Conservation (phyloP, 2,797 vertebrate species). For the Gymnocypris eckloni region DNA sequence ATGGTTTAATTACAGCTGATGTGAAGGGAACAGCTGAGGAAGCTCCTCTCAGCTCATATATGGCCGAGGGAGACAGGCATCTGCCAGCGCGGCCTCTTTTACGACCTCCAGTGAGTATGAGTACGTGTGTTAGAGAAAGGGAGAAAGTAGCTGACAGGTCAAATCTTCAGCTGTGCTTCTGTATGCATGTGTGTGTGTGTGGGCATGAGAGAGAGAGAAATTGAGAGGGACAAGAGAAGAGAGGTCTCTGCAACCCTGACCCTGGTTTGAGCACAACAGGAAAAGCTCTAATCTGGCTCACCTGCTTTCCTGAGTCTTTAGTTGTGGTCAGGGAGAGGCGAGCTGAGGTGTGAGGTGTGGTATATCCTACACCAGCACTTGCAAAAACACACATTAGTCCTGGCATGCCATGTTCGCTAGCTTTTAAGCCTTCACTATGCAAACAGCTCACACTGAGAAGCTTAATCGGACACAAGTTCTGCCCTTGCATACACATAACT, state of each 20-base stretch:
- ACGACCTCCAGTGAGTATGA: slow-evolving; percentile 62
- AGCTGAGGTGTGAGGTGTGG: slow-evolving; percentile 58
- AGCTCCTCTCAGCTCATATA: slow-evolving; percentile 72
- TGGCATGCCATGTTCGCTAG: slow-evolving; percentile 61
- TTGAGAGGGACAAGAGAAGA: slow-evolving; percentile 51
- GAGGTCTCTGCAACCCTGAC: slow-evolving; percentile 63
- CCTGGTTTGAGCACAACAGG: slow-evolving; percentile 67
- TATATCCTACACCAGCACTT: slow-evolving; percentile 64
- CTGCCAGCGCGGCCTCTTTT: slow-evolving; percentile 71
- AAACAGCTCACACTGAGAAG: slow-evolving; percentile 58
- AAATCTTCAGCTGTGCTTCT: slow-evolving; percentile 62
- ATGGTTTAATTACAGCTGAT: slow-evolving; percentile 80
- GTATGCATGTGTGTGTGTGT: slow-evolving; percentile 51
- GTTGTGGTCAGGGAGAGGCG: slow-evolving; percentile 36
- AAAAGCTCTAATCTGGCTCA: slow-evolving; percentile 62
- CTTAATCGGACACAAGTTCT: slow-evolving; percentile 76
- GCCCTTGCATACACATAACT: slow-evolving; percentile 66
- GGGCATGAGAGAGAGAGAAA: slow-evolving; percentile 8
- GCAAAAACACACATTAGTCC: slow-evolving; percentile 65
- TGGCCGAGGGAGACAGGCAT: slow-evolving; percentile 73
- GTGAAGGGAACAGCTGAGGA: slow-evolving; percentile 80
- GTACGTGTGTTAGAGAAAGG: slow-evolving; percentile 60
- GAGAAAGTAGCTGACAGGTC: slow-evolving; percentile 77
- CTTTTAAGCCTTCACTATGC: slow-evolving; percentile 65
- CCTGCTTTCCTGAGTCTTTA: slow-evolving; percentile 60